These are phyloP conservation scores for Littorina saxatilis DNA, from an alignment of 1,140 invertebrate genomes.

Conservation along the genomic window DNA sequence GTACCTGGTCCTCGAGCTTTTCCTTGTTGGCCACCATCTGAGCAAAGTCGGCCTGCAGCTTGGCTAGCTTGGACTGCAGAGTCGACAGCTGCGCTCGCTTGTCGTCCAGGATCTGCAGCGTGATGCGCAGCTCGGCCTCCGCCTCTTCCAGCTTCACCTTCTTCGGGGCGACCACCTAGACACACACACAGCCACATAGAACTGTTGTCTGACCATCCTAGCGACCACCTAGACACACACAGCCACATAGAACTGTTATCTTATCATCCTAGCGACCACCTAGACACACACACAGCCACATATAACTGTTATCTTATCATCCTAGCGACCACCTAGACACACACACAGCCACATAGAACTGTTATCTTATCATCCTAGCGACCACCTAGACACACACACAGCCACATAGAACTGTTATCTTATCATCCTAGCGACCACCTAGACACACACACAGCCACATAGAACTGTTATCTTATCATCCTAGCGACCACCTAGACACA, in stretches of 20 bases:
- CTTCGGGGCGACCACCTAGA: constrained; percentile 72
- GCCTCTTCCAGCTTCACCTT: constrained; percentile 81
- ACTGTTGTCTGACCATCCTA: not conserved
- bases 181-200: not conserved
- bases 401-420: too few relatives aligned
- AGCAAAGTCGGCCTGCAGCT: constrained; percentile 77
- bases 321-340: too few relatives aligned
- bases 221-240: not conserved
- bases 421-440: too few relatives aligned
- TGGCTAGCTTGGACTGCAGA: constrained; percentile 86
- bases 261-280: too few relatives aligned
- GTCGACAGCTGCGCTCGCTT: constrained; percentile 87
- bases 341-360: too few relatives aligned
- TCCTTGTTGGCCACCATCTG: constrained; percentile 83
- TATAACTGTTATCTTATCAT: too few relatives aligned
- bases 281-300: too few relatives aligned
- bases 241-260: too few relatives aligned
- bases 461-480: too few relatives aligned
- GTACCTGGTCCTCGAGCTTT: constrained; percentile 75
- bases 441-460: too few relatives aligned
- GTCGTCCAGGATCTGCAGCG: constrained; percentile 87
- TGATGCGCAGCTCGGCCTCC: constrained; percentile 88
- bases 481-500: constrained; percentile 65
- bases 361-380: too few relatives aligned
- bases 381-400: too few relatives aligned